These are phyloP conservation scores for Condylura cristata DNA, from an alignment of 2,113 vertebrate species.

Conservation along the genomic window DNA sequence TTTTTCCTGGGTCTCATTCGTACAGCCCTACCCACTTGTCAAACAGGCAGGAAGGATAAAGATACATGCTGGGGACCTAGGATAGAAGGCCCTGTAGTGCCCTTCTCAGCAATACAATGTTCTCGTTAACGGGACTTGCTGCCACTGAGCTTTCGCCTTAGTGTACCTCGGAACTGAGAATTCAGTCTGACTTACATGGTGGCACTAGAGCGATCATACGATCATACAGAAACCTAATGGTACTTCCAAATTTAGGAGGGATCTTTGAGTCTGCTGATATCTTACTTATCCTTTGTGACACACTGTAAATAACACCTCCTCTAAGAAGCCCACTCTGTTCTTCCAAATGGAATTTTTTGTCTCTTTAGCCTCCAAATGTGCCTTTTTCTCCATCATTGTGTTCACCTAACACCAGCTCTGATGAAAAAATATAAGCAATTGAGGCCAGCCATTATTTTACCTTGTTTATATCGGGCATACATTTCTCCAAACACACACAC, in stretches of 20 bases:
- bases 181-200: neutral
- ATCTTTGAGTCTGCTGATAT: neutral
- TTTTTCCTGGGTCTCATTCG: neutral
- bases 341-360: neutral
- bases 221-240: neutral
- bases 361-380: neutral
- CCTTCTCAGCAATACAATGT: neutral
- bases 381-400: neutral
- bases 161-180: neutral
- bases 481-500: neutral
- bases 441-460: neutral
- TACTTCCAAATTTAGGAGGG: neutral
- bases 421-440: neutral
- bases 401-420: neutral
- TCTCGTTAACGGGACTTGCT: neutral
- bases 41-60: neutral
- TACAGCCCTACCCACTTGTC: neutral
- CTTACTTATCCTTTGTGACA: neutral
- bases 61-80: neutral
- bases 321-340: neutral
- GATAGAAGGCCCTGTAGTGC: neutral
- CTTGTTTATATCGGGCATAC: neutral
- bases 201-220: neutral
- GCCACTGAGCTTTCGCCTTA: neutral
- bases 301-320: neutral